Base-by-base conservation (phyloP, 2,113 vertebrate genomes). In the Lycaon pictus region DNA sequence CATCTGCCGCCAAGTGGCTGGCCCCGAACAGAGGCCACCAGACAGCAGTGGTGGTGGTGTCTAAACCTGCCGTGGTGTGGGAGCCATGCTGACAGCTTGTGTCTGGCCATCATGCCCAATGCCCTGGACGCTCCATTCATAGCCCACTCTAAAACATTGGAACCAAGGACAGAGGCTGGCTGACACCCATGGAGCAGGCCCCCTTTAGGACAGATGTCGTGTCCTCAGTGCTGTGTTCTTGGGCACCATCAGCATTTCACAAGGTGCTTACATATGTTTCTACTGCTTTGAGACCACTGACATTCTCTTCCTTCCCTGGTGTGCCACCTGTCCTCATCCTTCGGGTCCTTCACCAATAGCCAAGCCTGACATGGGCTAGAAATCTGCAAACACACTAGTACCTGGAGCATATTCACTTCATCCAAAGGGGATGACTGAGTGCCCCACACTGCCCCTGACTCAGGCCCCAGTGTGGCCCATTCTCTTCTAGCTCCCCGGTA, bases 211-310 rank as follows among this genome's bases (percentile, higher is more conserved):
- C 5, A 32, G 27, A 17, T 7, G 13, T 23, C 23, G 63, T 2
- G 23, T 37, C 56, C 48, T 13, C 48, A 23, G 23, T 43, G 3
- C 72, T 48, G 23, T 11, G 23, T 32, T 37, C 23, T 86, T 25
- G 5, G 11, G 56, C 51, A 69, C 29, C 37, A 43, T 48, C 60
- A n/a, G 43, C 25, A 29, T 82, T 76, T 74, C 58, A 8, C 53
- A 20, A 7, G 43, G 51, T 16, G 37, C 13, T 20, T 16, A 9
- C 2, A 0, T 9, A 3, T 2, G 29, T 25, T 51, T 23, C 35
- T 16, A 16, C 10, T 20, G 60, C 53, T 32, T 13, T 0, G 29
- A 82, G 51, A 23, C 32, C 22, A 32, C 58, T 8, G 35, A 11
- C 9, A 5, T 2, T 5, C 55, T 76, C 72, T 67, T 76, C 22